phyloP scores from a whole-genome alignment of 2,113 vertebrate genomes.

The Oryzias woworae region DNA sequence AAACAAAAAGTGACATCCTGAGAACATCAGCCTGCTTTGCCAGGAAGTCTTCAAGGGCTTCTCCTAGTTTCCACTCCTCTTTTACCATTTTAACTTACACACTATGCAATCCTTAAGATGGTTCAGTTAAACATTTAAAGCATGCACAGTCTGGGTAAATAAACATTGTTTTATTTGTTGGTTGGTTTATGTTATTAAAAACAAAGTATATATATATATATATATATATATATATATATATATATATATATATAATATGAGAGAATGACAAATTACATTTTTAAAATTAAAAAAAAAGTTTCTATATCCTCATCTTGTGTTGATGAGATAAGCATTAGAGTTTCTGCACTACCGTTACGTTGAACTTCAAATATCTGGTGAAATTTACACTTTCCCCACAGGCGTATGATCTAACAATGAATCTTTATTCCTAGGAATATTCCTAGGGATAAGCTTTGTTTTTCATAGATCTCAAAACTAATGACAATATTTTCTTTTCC shows the following conservation, averaged over 20 bases:
- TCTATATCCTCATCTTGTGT: too few species aligned
- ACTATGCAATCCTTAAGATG: slow-evolving; percentile 73
- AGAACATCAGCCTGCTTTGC: slow-evolving; percentile 44
- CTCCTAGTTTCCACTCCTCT: slow-evolving; percentile 43
- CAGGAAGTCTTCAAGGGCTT: slow-evolving; percentile 55
- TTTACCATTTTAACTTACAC: slow-evolving; percentile 52
- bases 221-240: too few species aligned
- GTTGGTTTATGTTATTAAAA: slow-evolving; percentile 61
- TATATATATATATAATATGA: too few species aligned
- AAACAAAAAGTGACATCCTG: slow-evolving; percentile 37
- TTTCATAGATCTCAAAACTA: slow-evolving; percentile 25
- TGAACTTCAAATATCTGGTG: slow-evolving; percentile 64
- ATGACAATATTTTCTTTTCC: slow-evolving; percentile 37
- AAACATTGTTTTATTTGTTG: slow-evolving; percentile 22
- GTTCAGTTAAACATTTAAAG: slow-evolving; percentile 60
- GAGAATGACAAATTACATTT: too few species aligned
- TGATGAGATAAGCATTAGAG: slow-evolving; percentile 38
- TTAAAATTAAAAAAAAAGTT: too few species aligned
- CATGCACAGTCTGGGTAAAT: slow-evolving; percentile 60
- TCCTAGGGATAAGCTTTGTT: slow-evolving; percentile 27
- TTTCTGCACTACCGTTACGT: slow-evolving; percentile 59
- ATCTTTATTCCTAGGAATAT: slow-evolving; percentile 28
- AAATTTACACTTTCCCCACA: slow-evolving; percentile 45
- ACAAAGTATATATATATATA: slow-evolving; percentile 11
- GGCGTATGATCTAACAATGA: slow-evolving; percentile 39